Base-by-base conservation (phyloP, 2,113 vertebrate species). In the Sciurus niger region DNA sequence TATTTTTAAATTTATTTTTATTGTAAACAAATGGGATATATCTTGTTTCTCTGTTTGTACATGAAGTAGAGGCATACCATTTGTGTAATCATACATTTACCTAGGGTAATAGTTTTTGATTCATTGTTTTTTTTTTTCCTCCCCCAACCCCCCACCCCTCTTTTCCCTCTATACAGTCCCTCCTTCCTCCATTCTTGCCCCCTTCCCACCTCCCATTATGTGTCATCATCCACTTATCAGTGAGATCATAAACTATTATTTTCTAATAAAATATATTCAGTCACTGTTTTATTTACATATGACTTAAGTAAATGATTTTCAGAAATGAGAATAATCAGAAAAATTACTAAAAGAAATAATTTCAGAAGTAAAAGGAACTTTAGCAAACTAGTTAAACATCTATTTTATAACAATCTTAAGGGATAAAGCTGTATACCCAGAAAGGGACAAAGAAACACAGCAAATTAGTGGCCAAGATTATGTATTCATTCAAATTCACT, bases 321-420 rank as follows among this genome's bases (percentile, higher is more conserved):
- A 96, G 82, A 84, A 88, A 90, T 90, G 32, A 48, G 55, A 88
- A 82, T 60, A 87, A 84, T 70, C 12, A 70, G 70, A 84, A 83
- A 85, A 90, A 87, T 53, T 37, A 53, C 40, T 85, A 53, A 60
- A 96, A 79, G 12, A 48, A 96, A 46, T 73, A 87, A 79, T 84
- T 84, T 96, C 25, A 84, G 51, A 93, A 94, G 63, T 70, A 96
- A 76, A 90, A 70, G 40, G 6, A 77, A 37, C 22, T 94, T 67
- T 83, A 83, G 55, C 17, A 77, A 86, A 73, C 43, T 85, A 82
- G 72, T 37, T 93, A 30, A 84, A 84, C 2, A 30, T 5, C 40
- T 68, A 2, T 43, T 84, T 77, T 89, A 88, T 8, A 85, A 40
- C 55, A 18, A 73, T 78, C 14, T 89, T 88, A 91, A 88, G 46